These are phyloP conservation scores for Nomada hirtipes DNA, from an alignment of 2,888 invertebrate genomes.

Conservation along the genomic window DNA sequence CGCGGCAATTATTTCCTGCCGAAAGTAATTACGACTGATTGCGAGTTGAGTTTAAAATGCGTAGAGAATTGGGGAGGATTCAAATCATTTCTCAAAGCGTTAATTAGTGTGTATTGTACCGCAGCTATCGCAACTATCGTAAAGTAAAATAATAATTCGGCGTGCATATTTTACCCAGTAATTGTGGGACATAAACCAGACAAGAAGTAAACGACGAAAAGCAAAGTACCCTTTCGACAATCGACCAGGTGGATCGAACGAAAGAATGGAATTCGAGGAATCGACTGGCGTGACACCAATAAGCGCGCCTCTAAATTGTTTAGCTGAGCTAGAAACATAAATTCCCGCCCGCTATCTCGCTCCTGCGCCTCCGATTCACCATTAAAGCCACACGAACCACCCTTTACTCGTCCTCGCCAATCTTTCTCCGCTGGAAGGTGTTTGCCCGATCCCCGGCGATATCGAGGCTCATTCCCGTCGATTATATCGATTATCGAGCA, in stretches of 20 bases:
- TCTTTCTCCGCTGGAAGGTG: neutral
- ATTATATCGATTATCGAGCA: constrained; percentile 68
- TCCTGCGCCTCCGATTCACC: neutral
- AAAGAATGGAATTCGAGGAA: neutral
- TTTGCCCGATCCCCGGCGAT: constrained; percentile 61
- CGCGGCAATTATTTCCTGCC: neutral
- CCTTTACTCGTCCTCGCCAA: neutral
- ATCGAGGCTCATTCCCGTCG: constrained; percentile 58
- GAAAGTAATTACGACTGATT: neutral
- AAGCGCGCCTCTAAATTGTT: no score
- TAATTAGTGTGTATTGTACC: no score
- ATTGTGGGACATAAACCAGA: no score
- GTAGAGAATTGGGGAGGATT: neutral
- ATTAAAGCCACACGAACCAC: neutral
- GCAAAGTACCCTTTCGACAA: no score
- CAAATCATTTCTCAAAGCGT: no score
- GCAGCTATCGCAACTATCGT: no score
- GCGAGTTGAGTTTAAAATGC: neutral
- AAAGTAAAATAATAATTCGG: no score
- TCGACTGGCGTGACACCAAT: no score
- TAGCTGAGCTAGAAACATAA: neutral
- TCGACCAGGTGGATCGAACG: neutral
- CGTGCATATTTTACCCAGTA: no score
- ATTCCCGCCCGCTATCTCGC: neutral
- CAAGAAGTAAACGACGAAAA: no score